Conservation (phyloP, 1,140 invertebrate species). For the Choristoneura fumiferana region DNA sequence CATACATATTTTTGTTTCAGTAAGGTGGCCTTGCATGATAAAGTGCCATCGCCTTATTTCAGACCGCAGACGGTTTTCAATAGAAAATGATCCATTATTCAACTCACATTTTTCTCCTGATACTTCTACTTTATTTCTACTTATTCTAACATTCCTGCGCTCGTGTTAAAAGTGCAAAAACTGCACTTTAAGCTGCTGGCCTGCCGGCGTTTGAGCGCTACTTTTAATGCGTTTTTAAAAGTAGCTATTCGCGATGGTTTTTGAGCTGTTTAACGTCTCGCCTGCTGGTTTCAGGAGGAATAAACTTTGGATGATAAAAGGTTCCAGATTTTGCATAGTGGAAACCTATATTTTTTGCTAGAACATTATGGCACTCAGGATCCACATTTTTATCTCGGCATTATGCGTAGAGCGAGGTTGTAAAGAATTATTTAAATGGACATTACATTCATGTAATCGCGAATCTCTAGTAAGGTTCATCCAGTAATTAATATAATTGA, state of each 20-base stretch:
- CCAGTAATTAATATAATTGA: background rate
- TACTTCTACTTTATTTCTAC: slow-evolving; percentile 1
- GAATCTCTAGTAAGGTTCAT: background rate
- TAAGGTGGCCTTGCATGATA: background rate
- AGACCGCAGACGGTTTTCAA: slow-evolving; percentile 11
- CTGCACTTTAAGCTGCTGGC: background rate
- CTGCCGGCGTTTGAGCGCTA: slow-evolving; percentile 8
- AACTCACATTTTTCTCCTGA: slow-evolving; percentile 15
- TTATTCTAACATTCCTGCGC: slow-evolving; percentile 12
- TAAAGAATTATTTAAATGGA: too few species aligned
- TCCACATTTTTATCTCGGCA: too few species aligned
- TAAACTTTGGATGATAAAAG: slow-evolving; percentile 11
- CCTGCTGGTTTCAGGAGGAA: slow-evolving; percentile 1
- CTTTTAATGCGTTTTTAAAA: slow-evolving; percentile 19
- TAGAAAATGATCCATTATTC: slow-evolving; percentile 19
- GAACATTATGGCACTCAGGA: too few species aligned
- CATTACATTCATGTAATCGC: background rate
- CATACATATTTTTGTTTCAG: background rate
- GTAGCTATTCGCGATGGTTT: slow-evolving; percentile 14
- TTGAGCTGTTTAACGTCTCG: background rate
- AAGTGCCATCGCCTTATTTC: slow-evolving; percentile 11
- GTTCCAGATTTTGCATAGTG: slow-evolving; percentile 3
- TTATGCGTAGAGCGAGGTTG: too few species aligned
- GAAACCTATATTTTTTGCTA: background rate
- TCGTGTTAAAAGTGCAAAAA: slow-evolving; percentile 18